Evolutionary conservation across 2,797 vertebrate genomes (phyloP).

Genomic region (Martes flavigula): DNA sequence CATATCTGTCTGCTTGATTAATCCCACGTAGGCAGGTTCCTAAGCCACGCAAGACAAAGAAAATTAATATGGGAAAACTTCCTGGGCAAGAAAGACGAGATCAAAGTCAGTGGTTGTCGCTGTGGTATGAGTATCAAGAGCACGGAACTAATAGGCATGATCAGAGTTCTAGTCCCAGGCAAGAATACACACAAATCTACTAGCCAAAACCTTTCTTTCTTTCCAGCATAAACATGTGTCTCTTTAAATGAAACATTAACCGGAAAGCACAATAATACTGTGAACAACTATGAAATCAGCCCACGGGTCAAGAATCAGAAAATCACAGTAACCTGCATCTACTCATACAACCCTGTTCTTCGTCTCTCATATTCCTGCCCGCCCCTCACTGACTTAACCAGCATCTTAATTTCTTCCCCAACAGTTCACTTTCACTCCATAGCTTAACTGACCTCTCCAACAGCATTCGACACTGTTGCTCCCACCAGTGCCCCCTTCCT

Average conservation of each 20-base stretch:
- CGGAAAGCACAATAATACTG: conserved; percentile 28
- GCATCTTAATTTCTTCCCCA: neutral
- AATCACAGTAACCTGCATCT: neutral
- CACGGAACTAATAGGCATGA: neutral
- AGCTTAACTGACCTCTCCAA: neutral
- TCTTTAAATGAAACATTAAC: neutral
- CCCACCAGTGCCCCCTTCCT: neutral
- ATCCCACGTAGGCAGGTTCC: neutral
- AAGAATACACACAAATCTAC: neutral
- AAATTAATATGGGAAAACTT: neutral
- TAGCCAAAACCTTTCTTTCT: conserved; percentile 12
- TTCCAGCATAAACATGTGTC: neutral
- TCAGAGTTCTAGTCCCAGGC: neutral
- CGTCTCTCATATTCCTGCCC: neutral
- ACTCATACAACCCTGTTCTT: neutral
- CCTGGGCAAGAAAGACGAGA: neutral
- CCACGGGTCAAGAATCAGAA: neutral
- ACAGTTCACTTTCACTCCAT: neutral
- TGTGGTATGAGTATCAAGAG: neutral
- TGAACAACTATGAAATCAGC: conserved; percentile 17
- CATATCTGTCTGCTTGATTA: neutral
- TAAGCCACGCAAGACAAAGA: neutral
- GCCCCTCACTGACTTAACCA: neutral
- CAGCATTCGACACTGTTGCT: neutral
- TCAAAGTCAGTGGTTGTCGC: neutral